phyloP scores from a whole-genome alignment of 2,113 vertebrate genomes.

The Serilophus lunatus region DNA sequence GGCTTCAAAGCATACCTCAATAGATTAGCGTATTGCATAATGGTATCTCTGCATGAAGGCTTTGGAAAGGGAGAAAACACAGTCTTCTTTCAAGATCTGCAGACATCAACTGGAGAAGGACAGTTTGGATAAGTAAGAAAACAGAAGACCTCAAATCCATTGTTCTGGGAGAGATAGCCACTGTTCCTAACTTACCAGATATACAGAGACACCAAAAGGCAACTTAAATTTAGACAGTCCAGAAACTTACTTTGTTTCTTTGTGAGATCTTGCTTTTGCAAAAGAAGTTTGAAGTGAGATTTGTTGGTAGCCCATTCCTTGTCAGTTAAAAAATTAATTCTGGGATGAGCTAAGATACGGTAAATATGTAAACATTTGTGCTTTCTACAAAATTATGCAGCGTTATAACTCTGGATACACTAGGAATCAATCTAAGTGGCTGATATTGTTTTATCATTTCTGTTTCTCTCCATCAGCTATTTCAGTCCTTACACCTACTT shows the following conservation, averaged over 20 bases:
- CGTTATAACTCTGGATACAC: neutral
- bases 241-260: neutral
- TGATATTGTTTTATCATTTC: neutral
- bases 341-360: neutral
- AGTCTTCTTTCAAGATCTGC: neutral
- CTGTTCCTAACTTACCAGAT: neutral
- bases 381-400: neutral
- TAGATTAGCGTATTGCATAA: neutral
- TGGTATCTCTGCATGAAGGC: neutral
- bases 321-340: neutral
- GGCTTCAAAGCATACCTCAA: neutral
- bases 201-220: neutral
- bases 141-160: neutral
- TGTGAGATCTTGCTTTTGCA: neutral
- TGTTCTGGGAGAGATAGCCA: neutral
- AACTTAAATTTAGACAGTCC: neutral
- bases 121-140: neutral
- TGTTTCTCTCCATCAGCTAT: neutral
- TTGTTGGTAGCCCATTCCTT: neutral
- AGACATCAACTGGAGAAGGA: neutral
- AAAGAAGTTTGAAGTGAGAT: neutral
- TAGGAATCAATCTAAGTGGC: neutral
- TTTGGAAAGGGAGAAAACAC: neutral
- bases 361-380: neutral
- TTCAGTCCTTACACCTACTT: neutral